Percentiles rank a stretch among this genome's conserved stretches.
phyloP scores from a whole-genome alignment of 2,113 vertebrate species.

The Myrmophylax atrothorax region DNA sequence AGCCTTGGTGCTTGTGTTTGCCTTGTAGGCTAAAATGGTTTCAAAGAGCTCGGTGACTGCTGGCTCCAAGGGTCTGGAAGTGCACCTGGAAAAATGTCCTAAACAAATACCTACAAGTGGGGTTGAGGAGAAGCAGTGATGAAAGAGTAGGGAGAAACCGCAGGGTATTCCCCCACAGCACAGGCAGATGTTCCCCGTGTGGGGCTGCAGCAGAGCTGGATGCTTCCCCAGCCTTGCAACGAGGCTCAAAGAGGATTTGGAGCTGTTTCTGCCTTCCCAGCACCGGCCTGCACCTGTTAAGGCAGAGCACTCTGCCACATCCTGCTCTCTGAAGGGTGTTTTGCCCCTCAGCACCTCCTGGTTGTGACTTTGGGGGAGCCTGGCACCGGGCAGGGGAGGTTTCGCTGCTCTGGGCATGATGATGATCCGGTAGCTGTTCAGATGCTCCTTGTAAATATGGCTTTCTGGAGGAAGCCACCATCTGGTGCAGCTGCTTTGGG shows the following conservation, averaged over 20 bases:
- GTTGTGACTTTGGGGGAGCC: not conserved
- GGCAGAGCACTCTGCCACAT: not conserved
- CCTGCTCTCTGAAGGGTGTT: rapidly evolving
- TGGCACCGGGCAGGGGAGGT: not conserved
- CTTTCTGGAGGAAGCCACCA: not conserved
- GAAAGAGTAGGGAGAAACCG: not conserved
- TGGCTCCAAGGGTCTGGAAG: not conserved
- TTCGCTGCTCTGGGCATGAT: rapidly evolving
- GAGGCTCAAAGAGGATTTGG: not conserved
- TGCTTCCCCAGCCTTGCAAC: not conserved
- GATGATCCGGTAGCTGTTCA: not conserved
- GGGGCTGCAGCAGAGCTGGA: not conserved
- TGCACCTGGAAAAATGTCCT: not conserved
- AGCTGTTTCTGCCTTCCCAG: not conserved
- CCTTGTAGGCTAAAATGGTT: not conserved
- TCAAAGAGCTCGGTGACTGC: not conserved
- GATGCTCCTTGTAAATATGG: rapidly evolving
- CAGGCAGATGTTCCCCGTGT: not conserved
- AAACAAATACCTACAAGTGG: not conserved
- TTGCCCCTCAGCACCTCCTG: not conserved
- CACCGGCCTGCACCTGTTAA: not conserved
- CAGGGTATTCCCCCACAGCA: rapidly evolving
- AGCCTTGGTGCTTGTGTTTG: not conserved
- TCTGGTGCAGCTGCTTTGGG: not conserved
- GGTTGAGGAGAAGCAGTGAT: not conserved